Evolutionary conservation across 1,140 invertebrate genomes (phyloP), one percentile per base, ranked within the genome.

Genomic region (Diachasma alloeum): DNA sequence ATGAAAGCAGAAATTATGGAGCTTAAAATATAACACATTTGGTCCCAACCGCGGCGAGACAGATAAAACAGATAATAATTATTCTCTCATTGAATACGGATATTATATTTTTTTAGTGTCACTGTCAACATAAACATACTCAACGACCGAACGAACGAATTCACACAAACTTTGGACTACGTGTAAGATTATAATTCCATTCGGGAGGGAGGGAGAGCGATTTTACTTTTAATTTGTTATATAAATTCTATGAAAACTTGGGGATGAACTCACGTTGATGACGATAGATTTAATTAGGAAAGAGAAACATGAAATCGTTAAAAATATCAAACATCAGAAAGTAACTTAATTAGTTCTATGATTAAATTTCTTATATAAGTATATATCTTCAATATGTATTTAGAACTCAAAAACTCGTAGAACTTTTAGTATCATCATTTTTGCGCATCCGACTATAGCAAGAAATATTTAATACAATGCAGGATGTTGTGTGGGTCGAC

Each of bases 21-120:
- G 48, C 26, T 66, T 26, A 36, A 17, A 56, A 76, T 53, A 72
- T 75, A 39, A 59, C 31, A 76, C 76, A 74, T 76, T 81, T 82
- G 81, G 81, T 82, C 81, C 81, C 81, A 82, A 82, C 79, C 79
- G 79, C 76, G 77, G 75, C 81, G 78, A 81, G 78, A 80, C 79
- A 78, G 75, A 75, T 75, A 75, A 63, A 77, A 74, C 56, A 44
- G 37, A 59, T 63, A 48, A 63, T 73, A 26, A 31, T 39, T 53
- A 74, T 37, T 19, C 6, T 19, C 19, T 56, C 19, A 17, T 56
- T 63, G 6, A 26, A 19, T 63, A 24, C 10, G 11, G 19, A 53
- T 66, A 44, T 56, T 77, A 24, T 9, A 72, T 70, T 73, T 56
- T 73, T 67, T 31, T 76, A 15, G 31, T 53, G 13, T 72, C 13